Percentiles rank a stretch among this genome's conserved stretches.
These are phyloP conservation scores for Brachionus plicatilis DNA, from an alignment of 1,140 invertebrate genomes.

Conservation along the genomic window DNA sequence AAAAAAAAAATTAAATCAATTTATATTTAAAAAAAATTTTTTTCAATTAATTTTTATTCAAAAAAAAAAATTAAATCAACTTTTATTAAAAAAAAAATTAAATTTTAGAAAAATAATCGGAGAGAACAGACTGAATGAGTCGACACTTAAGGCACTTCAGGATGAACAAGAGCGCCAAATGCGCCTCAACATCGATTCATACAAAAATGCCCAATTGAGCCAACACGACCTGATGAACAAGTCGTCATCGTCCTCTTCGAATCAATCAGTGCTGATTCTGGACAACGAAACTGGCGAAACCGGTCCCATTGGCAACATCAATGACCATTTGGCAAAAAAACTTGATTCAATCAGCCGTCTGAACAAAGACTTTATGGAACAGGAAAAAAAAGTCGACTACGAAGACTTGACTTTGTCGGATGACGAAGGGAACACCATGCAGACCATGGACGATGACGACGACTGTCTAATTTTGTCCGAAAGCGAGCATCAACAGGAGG, in stretches of 20 bases:
- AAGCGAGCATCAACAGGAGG: slow-evolving; percentile 24
- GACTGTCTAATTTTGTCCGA: slow-evolving; percentile 22
- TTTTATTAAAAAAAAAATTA: too few relatives aligned
- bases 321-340: neutral
- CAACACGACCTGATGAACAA: neutral
- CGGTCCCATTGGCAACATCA: neutral
- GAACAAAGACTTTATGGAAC: neutral
- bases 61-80: neutral
- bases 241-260: neutral
- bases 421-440: neutral
- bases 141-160: slow-evolving; percentile 11
- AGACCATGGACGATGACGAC: neutral
- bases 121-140: slow-evolving; percentile 19
- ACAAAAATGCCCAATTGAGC: neutral
- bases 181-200: neutral
- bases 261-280: neutral
- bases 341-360: neutral
- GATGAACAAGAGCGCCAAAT: slow-evolving; percentile 40
- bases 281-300: neutral
- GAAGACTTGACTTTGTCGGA: neutral
- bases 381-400: slow-evolving; percentile 9
- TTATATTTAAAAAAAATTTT: neutral
- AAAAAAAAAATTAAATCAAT: neutral
- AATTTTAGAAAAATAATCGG: neutral
- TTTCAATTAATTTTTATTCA: neutral